phyloP scores from a whole-genome alignment of 2,113 vertebrate genomes.

The Vimba vimba region DNA sequence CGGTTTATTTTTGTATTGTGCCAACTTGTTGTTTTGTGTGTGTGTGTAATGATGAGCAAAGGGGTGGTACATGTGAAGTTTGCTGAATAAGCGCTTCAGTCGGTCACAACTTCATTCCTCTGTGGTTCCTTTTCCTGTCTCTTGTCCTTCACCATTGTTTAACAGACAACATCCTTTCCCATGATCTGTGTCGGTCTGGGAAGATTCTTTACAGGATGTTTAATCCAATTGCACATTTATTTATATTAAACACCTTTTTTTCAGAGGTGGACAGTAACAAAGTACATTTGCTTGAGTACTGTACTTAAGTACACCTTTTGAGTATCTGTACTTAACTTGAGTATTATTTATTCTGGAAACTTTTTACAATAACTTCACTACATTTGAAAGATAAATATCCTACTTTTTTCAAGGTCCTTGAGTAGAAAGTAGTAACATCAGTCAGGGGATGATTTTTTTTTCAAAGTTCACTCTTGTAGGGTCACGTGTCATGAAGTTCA shows the following conservation, averaged over 20 bases:
- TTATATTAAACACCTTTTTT: slow-evolving; percentile 1
- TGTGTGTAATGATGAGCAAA: slow-evolving; percentile 32
- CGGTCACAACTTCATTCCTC: slow-evolving; percentile 40
- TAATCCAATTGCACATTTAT: background rate
- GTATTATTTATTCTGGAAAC: too few species aligned
- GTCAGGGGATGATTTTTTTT: too few species aligned
- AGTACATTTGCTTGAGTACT: too few species aligned
- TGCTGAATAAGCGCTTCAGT: slow-evolving; percentile 56
- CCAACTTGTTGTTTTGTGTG: slow-evolving; percentile 19
- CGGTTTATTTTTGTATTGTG: background rate
- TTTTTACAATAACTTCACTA: too few species aligned
- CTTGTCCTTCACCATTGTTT: background rate
- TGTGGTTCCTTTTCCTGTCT: slow-evolving; percentile 22
- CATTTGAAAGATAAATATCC: too few species aligned
- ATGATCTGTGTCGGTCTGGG: background rate
- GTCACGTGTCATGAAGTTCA: too few species aligned
- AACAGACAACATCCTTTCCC: slow-evolving; percentile 42
- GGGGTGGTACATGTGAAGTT: slow-evolving; percentile 30
- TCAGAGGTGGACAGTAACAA: too few species aligned
- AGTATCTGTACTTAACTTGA: too few species aligned
- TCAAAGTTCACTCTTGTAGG: too few species aligned
- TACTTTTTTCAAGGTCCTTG: too few species aligned
- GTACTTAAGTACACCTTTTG: too few species aligned
- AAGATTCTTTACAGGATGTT: slow-evolving; percentile 35
- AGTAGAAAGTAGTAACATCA: too few species aligned